A percentile compares a stretch with the other conserved stretches of the same genome.
Evolutionary conservation across 2,797 vertebrate species (phyloP).

Genomic region (Rachycentron canadum): DNA sequence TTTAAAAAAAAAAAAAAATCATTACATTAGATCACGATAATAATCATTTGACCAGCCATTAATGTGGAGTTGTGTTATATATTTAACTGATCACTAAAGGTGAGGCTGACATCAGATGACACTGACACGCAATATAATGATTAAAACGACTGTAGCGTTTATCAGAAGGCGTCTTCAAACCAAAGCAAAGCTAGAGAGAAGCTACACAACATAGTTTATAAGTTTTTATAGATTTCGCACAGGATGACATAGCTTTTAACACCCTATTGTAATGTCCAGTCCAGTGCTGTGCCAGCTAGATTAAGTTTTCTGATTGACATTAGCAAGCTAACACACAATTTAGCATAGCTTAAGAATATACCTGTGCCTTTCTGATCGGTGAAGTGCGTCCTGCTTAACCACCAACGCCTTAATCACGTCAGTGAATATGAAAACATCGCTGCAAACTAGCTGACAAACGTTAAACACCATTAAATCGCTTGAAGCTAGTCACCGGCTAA

Average conservation of each 20-base stretch:
- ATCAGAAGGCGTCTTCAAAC: constrained; percentile 4
- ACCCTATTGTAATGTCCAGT: constrained; percentile 19
- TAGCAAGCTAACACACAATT: constrained; percentile 67
- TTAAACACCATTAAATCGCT: constrained; percentile 33
- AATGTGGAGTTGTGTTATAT: neutral
- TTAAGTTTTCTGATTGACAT: constrained; percentile 74
- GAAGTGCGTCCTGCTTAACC: neutral
- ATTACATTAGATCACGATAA: neutral
- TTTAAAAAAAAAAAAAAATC: too few species aligned
- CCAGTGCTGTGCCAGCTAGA: constrained; percentile 54
- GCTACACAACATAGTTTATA: neutral
- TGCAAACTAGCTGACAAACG: constrained; percentile 41
- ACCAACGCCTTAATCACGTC: constrained; percentile 7
- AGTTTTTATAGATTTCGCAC: neutral
- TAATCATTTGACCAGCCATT: neutral
- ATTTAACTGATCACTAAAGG: constrained; percentile 4
- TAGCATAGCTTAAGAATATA: constrained; percentile 52
- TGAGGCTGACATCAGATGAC: constrained; percentile 4
- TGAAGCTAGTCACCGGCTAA: constrained; percentile 64
- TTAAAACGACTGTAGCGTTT: constrained; percentile 1
- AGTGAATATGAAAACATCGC: constrained; percentile 3
- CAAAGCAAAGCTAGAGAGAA: constrained; percentile 6
- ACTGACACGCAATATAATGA: constrained; percentile 9
- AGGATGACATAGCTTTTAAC: constrained; percentile 22
- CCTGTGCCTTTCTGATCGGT: neutral